phyloP scores from a whole-genome alignment of 2,113 vertebrate genomes.

The Balaeniceps rex region DNA sequence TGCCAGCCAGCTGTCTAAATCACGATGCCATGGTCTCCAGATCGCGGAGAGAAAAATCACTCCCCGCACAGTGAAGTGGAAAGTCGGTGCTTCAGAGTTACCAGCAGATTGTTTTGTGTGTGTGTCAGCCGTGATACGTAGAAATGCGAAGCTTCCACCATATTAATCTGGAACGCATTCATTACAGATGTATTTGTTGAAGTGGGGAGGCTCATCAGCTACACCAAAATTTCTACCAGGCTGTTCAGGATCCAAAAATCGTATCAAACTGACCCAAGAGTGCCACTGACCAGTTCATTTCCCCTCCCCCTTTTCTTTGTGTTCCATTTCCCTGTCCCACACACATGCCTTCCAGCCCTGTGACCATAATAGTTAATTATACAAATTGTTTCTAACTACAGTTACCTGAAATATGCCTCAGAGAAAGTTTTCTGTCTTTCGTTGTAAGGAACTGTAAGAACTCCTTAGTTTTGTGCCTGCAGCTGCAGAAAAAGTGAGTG shows the following conservation, averaged over 20 bases:
- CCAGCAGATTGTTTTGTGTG: background rate
- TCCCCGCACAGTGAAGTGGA: fast-evolving
- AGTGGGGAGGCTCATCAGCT: background rate
- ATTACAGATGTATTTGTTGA: background rate
- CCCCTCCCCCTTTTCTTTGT: background rate
- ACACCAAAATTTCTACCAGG: background rate
- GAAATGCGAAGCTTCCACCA: too few species aligned
- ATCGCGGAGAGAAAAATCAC: background rate
- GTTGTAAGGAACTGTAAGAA: background rate
- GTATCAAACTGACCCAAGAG: background rate
- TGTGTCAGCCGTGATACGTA: fast-evolving
- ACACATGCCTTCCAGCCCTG: background rate
- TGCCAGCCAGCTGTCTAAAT: too few species aligned
- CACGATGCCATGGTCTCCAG: too few species aligned
- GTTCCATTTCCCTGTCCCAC: background rate
- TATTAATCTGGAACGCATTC: background rate
- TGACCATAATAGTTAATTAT: background rate
- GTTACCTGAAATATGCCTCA: background rate
- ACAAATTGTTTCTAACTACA: background rate
- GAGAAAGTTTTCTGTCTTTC: background rate
- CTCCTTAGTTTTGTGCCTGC: background rate
- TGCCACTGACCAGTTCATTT: background rate
- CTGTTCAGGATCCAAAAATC: background rate
- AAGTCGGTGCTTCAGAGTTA: background rate
- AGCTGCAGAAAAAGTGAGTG: background rate